Percentiles rank a stretch among this genome's conserved stretches.
phyloP scores from a whole-genome alignment of 2,888 invertebrate genomes.

The Sceliomorpha sp. region DNA sequence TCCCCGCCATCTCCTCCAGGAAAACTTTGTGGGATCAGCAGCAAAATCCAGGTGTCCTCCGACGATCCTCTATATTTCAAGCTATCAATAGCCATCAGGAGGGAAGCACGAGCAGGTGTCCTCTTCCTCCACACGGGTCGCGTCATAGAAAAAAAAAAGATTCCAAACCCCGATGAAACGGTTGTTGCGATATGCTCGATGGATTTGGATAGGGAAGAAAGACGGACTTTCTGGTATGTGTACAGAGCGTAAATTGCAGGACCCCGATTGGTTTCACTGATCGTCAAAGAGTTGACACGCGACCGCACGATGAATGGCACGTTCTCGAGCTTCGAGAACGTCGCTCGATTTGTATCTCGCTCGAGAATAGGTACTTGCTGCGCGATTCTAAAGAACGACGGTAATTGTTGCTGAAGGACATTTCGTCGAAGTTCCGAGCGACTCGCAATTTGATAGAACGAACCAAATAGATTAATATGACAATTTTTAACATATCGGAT shows the following conservation, averaged over 20 bases:
- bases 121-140: slow-evolving; percentile 43
- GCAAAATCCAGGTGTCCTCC: slow-evolving; percentile 66
- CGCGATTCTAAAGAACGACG: too few species aligned
- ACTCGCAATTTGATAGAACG: too few species aligned
- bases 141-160: slow-evolving; percentile 58
- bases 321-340: slow-evolving; percentile 28
- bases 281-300: slow-evolving; percentile 69
- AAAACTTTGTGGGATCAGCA: slow-evolving; percentile 58
- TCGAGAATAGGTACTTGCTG: too few species aligned
- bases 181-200: slow-evolving; percentile 24
- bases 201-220: slow-evolving; percentile 42
- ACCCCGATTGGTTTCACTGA: slow-evolving; percentile 53
- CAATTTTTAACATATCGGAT: too few species aligned
- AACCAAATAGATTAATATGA: too few species aligned
- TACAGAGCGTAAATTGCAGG: slow-evolving; percentile 40
- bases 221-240: too few species aligned
- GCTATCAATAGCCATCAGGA: slow-evolving; percentile 68
- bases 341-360: slow-evolving; percentile 5
- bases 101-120: slow-evolving; percentile 68
- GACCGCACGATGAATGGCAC: slow-evolving; percentile 58
- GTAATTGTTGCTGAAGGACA: too few species aligned
- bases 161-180: slow-evolving; percentile 32
- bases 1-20: slow-evolving; percentile 22
- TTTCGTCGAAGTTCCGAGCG: too few species aligned
- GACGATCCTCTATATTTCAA: slow-evolving; percentile 70